Percentiles rank a stretch among this genome's conserved stretches.
These are phyloP conservation scores for Pseudanteris insignis DNA, from an alignment of 2,888 invertebrate species.

Conservation along the genomic window DNA sequence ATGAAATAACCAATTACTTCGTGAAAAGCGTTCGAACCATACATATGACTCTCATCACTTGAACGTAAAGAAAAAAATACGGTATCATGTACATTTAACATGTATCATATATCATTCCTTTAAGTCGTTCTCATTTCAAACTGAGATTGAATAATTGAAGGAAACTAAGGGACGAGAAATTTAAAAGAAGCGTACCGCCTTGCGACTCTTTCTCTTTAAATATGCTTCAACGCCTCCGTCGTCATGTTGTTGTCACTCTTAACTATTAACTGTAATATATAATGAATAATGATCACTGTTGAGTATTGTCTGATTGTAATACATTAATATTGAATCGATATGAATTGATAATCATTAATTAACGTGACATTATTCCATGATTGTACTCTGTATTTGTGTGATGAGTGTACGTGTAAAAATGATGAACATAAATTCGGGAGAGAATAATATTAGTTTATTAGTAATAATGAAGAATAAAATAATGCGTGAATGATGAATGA, in stretches of 20 bases:
- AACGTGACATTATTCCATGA: slow-evolving; percentile 59
- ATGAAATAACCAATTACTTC: slow-evolving; percentile 37
- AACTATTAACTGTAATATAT: slow-evolving; percentile 66
- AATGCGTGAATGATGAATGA: slow-evolving; percentile 18
- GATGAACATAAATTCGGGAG: slow-evolving; percentile 32
- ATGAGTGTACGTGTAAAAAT: slow-evolving; percentile 41
- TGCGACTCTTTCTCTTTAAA: slow-evolving; percentile 52
- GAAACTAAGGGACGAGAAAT: slow-evolving; percentile 20
- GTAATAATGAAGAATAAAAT: slow-evolving; percentile 4
- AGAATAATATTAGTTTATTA: slow-evolving; percentile 5
- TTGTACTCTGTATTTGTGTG: slow-evolving; percentile 59
- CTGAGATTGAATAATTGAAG: slow-evolving; percentile 18
- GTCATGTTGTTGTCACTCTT: slow-evolving; percentile 67
- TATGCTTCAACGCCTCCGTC: slow-evolving; percentile 66
- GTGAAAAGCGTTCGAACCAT: slow-evolving; percentile 47
- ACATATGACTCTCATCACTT: slow-evolving; percentile 45
- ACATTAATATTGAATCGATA: slow-evolving; percentile 67
- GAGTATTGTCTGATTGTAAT: slow-evolving; percentile 67
- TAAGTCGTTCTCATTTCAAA: slow-evolving; percentile 27
- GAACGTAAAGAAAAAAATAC: slow-evolving; percentile 42
- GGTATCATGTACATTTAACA: no score
- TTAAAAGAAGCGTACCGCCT: slow-evolving; percentile 49
- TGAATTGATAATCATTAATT: slow-evolving; percentile 67
- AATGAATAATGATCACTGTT: slow-evolving; percentile 66
- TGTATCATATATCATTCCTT: slow-evolving; percentile 44